A percentile compares a stretch with the other conserved stretches of the same genome.
These are phyloP conservation scores for Psephotus haematonotus DNA, from an alignment of 2,113 vertebrate genomes.

Conservation along the genomic window DNA sequence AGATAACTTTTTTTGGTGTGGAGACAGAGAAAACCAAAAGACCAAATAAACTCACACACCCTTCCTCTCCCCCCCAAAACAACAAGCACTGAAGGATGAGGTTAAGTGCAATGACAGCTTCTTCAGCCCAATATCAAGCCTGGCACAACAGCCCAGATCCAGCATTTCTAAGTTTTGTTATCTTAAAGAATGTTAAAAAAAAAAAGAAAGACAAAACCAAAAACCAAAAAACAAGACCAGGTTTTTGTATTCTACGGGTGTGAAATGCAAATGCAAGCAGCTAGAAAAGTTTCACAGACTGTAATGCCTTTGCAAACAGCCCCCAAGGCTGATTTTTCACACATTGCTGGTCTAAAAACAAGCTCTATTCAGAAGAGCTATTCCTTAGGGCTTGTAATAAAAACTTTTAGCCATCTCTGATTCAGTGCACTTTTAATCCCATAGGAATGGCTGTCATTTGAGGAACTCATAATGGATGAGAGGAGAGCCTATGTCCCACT, in stretches of 20 bases:
- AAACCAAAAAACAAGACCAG: background rate
- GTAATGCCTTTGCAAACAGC: background rate
- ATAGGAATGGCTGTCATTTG: background rate
- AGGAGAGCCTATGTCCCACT: background rate
- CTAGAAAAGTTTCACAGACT: background rate
- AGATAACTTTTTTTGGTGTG: background rate
- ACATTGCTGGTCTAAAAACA: background rate
- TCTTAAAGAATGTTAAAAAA: background rate
- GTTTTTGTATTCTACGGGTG: background rate
- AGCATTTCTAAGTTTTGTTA: background rate
- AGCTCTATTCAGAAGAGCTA: background rate
- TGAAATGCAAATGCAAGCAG: background rate
- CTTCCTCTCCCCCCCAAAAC: no score
- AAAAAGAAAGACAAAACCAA: background rate
- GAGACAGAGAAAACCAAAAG: background rate
- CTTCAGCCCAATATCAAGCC: background rate
- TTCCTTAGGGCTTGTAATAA: background rate
- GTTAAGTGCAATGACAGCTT: background rate
- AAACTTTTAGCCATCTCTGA: background rate
- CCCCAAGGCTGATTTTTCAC: constrained; percentile 1
- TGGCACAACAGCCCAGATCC: background rate
- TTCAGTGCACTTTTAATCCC: background rate
- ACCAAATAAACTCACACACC: background rate
- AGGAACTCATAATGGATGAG: background rate
- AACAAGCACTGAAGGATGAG: background rate